Base-by-base conservation (phyloP, 2,888 invertebrate genomes). In the Erannis defoliaria region DNA sequence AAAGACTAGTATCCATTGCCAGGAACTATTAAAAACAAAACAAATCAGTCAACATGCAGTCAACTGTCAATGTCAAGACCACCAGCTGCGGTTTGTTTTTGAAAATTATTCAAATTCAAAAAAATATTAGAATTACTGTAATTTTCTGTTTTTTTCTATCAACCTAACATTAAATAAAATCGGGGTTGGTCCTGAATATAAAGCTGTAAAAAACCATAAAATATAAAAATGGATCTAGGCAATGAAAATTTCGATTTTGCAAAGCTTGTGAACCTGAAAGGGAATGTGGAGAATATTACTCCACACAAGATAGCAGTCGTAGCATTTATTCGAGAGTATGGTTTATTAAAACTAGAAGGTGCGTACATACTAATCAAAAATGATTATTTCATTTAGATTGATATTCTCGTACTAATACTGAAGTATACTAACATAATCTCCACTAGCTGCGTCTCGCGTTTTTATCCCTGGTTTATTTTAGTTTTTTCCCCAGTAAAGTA, bases 301-400 rank as follows among this genome's bases (percentile, higher is more conserved):
- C 96, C 97, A 0, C 97, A 97, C 76, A 96, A 97, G 94, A 94
- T 97, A 71, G 95, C 96, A 1, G 95, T 97, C 10, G 94, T 96
- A 4, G 94, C 96, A 57, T 93, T 97, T 75, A 96, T 97, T 40
- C 94, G 95, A 74, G 96, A 96, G 81, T 97, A 96, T 89, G 95
- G 96, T 51, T 88, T 95, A 72, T 93, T 96, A 72, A 94, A 94
- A 84, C 82, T 90, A 31, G 89, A 91, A 87, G 91, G 92, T 90
- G 42, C 5, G 55, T 59, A 43, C n/a, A 40, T 33, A 19, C 2
- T 6, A 5, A n/a, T 8, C 12, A 43, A 18, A 38, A 18, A 2
- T 18, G 14, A 16, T 37, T 37, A 4, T 9, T 37, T 18, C 14
- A 35, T 31, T 12, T 31, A 31, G 31, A 12, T 31, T 31, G 12